Evolutionary conservation across 2,888 invertebrate species (phyloP), one percentile per base, ranked within the genome.

Genomic region (Troides helena): DNA sequence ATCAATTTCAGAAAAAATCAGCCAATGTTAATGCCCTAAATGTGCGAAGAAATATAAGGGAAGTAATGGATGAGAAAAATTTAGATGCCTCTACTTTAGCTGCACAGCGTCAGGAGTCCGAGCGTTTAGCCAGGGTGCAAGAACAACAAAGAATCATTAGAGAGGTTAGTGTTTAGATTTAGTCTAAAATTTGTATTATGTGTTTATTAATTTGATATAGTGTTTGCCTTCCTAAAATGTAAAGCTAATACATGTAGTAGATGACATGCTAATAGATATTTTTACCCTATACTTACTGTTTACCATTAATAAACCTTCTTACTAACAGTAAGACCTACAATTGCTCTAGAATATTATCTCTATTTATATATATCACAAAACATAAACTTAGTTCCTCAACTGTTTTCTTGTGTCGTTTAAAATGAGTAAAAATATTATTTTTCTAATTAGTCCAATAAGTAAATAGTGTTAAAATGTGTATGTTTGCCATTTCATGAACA

Each of bases 21-120:
- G 56, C 75, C 10, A 92, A 90, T 72, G 73, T 85, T 17, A 90
- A 85, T 80, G 88, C 93, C 75, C 79, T 94, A 21, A 96, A 96
- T 85, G 94, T 97, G 81, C 93, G 98, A 58, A 94, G 97, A 72
- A 98, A 98, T 82, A 98, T 98, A 77, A 94, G 98, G 69, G 98
- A 98, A 89, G 98, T 99, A 12, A 96, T 98, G 95, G 97, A 97
- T 81, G 98, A 98, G 80, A 97, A 97, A 73, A 97, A 98, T 82
- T 89, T 99, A 73, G 99, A 99, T 83, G 97, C 97, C 73, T 97
- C 97, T 18, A 99, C 99, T 2, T 88, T 98, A 67, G 96, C 96
- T 36, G 99, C 99, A 0, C 99, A 99, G 85, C 93, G 97, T 50
- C 98, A 98, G 84, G 99, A 99, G 92, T 96, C 97, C 74, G 98